Conservation (phyloP, 2,113 vertebrate genomes). For the Tautogolabrus adspersus region DNA sequence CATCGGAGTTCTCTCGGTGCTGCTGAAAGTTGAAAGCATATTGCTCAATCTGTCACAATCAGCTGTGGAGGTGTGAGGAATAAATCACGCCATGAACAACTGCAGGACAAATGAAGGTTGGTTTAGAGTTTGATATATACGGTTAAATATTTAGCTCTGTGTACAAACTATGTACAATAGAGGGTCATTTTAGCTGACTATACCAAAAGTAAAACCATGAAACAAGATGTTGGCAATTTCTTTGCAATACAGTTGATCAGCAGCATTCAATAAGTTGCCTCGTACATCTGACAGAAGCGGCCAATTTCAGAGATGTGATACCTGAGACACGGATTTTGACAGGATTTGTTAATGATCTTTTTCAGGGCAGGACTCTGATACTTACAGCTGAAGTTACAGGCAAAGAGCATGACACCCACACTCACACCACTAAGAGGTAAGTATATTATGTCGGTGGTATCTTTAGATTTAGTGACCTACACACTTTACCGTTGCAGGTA, state of each 20-base stretch:
- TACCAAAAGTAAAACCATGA: too few relatives aligned
- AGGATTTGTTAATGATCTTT: not conserved
- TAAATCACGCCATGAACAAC: not conserved
- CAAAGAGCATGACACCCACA: conserved; percentile 18
- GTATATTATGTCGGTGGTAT: conserved; percentile 5
- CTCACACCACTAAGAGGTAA: not conserved
- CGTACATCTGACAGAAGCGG: too few relatives aligned
- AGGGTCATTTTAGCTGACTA: not conserved
- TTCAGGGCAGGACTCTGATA: not conserved
- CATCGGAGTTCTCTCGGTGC: conserved; percentile 16
- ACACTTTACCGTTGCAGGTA: not conserved
- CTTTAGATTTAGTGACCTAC: conserved; percentile 8
- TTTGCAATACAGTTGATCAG: too few relatives aligned
- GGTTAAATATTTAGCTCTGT: too few relatives aligned
- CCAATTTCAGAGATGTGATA: too few relatives aligned
- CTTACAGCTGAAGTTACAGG: conserved; percentile 40
- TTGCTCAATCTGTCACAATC: conserved; percentile 16
- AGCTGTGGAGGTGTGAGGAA: conserved; percentile 6
- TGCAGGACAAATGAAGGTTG: too few relatives aligned
- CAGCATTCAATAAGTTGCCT: too few relatives aligned
- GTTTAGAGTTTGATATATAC: too few relatives aligned
- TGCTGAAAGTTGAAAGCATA: conserved; percentile 7
- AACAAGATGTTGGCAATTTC: too few relatives aligned
- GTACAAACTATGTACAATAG: not conserved
- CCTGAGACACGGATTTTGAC: not conserved